Base-by-base conservation (phyloP, 2,113 vertebrate genomes). In the Zosterops lateralis region DNA sequence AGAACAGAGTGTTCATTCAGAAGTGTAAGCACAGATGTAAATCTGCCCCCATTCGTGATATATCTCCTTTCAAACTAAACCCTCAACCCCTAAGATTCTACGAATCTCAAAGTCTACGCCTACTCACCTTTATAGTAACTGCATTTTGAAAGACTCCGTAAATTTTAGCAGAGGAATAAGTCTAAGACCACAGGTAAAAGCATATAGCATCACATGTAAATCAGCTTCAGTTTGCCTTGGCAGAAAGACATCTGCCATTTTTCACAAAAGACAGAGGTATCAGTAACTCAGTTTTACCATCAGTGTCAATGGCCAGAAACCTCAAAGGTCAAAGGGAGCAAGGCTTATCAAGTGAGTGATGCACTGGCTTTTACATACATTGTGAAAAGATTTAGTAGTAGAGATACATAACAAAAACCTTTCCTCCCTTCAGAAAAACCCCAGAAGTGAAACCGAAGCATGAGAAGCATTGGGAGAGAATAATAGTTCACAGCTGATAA, bases 21-120 rank as follows among this genome's bases (percentile, higher is more conserved):
- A 89, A 92, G n/a, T 73, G 18, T 85, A 76, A 88, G 60, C 83
- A 71, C 66, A 76, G 67, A 94, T 79, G 54, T 85, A 91, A 92
- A 70, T 58, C 62, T 40, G 31, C 25, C 25, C 40, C 20, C 1
- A 0, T 45, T 94, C 79, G 84, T 65, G 71, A 65, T 17, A 5
- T 34, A 84, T 10, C 45, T 78, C 32, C 76, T 89, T 95, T 64
- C 90, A 84, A 78, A 82, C 66, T 18, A 87, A 91, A 51, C 6
- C 17, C 36, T 80, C 29, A 77, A 61, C 66, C 50, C 68, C 1
- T 2, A 20, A 56, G 29, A 80, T 34, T 50, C 14, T 51, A n/a
- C 1, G 0, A 53, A 58, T 60, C 14, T 74, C 26, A 26, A 73
- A 87, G 40, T 32, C 50, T 53, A 2, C 21, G 32, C 67, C 71